Conservation (phyloP, 1,140 invertebrate species). For the Drosophila kepulauana region DNA sequence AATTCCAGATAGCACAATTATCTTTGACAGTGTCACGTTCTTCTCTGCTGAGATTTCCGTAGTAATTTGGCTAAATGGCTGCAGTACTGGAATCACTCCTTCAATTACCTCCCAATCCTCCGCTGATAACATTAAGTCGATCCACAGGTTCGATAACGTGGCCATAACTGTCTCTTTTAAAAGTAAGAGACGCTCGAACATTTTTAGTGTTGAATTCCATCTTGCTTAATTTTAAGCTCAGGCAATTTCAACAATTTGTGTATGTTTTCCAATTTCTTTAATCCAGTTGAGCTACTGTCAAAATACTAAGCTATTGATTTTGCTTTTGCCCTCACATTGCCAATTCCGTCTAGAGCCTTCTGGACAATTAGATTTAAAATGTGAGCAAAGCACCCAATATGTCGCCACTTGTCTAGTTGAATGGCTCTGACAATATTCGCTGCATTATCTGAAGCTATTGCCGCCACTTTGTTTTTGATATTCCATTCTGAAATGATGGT, state of each 20-base stretch:
- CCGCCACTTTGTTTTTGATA: not conserved
- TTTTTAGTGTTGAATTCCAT: slow-evolving; percentile 21
- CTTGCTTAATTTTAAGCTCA: slow-evolving; percentile 1
- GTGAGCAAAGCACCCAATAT: slow-evolving; percentile 3
- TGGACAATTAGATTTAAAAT: slow-evolving; percentile 17
- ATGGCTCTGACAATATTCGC: not conserved
- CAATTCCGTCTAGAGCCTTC: slow-evolving; percentile 11
- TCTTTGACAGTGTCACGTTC: too few species aligned
- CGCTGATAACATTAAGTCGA: too few species aligned
- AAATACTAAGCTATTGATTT: not conserved
- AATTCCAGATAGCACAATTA: too few species aligned
- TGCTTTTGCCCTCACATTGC: slow-evolving; percentile 9
- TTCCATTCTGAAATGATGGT: not conserved
- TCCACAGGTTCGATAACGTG: too few species aligned
- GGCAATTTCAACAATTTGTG: slow-evolving; percentile 8
- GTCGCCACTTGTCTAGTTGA: not conserved
- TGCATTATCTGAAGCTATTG: not conserved
- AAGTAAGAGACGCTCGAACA: slow-evolving; percentile 11
- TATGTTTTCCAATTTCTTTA: not conserved
- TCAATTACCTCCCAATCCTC: too few species aligned
- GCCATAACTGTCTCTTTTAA: too few species aligned
- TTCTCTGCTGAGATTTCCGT: too few species aligned
- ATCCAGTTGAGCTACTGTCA: not conserved
- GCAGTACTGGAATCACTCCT: too few species aligned
- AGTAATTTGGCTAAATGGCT: too few species aligned